Conservation (phyloP, 2,797 vertebrate genomes). For the Tragelaphus eurycerus region DNA sequence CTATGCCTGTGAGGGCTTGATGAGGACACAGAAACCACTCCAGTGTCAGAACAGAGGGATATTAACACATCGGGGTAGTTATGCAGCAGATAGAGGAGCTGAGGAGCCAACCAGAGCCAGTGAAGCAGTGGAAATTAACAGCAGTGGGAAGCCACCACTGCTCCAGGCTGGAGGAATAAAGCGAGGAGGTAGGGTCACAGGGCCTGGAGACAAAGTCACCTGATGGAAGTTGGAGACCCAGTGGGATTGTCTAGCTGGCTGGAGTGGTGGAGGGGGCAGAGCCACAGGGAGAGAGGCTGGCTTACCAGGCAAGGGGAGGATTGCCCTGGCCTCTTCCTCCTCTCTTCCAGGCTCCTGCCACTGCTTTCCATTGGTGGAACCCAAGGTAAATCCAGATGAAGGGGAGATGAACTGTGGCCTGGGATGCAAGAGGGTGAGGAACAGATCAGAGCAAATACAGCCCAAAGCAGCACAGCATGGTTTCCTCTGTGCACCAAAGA, state of each 20-base stretch:
- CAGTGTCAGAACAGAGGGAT: background rate
- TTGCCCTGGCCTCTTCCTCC: background rate
- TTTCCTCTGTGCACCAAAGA: background rate
- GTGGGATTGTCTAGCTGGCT: background rate
- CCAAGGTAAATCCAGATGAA: background rate
- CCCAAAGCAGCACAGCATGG: background rate
- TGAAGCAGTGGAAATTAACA: conserved; percentile 33
- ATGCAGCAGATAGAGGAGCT: background rate
- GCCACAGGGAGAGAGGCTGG: background rate
- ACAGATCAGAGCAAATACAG: background rate
- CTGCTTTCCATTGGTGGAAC: background rate
- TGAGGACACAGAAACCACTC: background rate
- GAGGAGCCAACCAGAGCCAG: background rate
- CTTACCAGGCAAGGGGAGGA: background rate
- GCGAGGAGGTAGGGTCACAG: background rate
- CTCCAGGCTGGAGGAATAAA: background rate
- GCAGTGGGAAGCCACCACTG: background rate
- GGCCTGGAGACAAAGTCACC: background rate
- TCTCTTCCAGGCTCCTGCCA: background rate
- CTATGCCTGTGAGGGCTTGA: background rate
- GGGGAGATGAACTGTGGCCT: background rate
- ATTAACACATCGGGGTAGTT: background rate
- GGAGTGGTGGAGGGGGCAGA: background rate
- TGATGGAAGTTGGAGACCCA: background rate
- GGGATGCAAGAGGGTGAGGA: background rate